phyloP scores from a whole-genome alignment of 2,797 vertebrate genomes.

The Coluber constrictor region DNA sequence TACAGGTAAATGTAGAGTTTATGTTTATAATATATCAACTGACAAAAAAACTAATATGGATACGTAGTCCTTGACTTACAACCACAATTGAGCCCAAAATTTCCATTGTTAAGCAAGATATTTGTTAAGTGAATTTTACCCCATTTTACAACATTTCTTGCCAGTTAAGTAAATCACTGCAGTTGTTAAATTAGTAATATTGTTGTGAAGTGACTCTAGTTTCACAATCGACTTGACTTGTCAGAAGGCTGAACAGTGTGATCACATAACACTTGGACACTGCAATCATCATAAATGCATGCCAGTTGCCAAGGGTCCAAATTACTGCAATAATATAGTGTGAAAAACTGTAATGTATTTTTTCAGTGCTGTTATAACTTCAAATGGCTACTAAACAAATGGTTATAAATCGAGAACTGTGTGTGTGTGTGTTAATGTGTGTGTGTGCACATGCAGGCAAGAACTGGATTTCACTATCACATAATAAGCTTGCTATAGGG shows the following conservation, averaged over 20 bases:
- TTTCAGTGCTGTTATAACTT: not conserved
- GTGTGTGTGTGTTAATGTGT: not conserved
- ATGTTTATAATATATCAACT: not conserved
- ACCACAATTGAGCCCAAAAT: not conserved
- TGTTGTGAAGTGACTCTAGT: not conserved
- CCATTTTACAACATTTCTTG: not conserved
- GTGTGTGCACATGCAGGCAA: not conserved
- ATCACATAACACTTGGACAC: not conserved
- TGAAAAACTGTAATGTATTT: not conserved
- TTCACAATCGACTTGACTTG: not conserved
- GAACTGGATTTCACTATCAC: not conserved
- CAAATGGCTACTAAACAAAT: not conserved
- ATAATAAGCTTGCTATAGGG: not conserved
- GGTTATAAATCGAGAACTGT: not conserved
- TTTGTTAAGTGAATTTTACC: not conserved
- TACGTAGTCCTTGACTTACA: not conserved
- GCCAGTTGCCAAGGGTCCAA: not conserved
- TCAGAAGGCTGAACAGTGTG: not conserved
- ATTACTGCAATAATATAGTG: not conserved
- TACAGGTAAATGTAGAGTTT: not conserved
- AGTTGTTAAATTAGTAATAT: not conserved
- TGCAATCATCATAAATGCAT: not conserved
- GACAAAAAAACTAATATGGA: conserved; percentile 4
- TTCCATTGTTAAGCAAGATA: not conserved
- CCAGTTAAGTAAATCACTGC: not conserved